Evolutionary conservation across 2,113 vertebrate genomes (phyloP).

Genomic region (Channa argus): DNA sequence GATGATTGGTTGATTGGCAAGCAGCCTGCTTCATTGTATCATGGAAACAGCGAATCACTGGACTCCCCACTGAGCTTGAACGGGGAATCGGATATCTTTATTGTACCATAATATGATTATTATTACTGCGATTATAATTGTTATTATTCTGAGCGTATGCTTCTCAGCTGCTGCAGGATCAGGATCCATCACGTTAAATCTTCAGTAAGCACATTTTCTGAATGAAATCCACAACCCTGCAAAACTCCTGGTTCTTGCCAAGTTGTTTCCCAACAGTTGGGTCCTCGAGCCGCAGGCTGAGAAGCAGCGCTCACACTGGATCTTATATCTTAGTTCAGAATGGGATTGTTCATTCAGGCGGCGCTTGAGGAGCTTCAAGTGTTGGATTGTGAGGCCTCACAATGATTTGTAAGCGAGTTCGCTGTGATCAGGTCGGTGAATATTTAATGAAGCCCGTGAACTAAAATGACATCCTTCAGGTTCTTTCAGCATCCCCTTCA

Average conservation of each 20-base stretch:
- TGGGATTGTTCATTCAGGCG: slow-evolving; percentile 52
- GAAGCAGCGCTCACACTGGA: slow-evolving; percentile 49
- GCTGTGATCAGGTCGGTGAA: no score
- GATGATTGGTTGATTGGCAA: slow-evolving; percentile 14
- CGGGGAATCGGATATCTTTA: slow-evolving; percentile 52
- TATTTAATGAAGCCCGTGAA: no score
- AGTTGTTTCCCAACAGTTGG: not conserved
- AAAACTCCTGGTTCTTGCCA: not conserved
- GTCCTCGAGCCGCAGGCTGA: slow-evolving; percentile 19
- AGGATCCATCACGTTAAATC: slow-evolving; percentile 11
- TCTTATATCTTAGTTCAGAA: slow-evolving; percentile 63
- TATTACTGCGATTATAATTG: slow-evolving; percentile 47
- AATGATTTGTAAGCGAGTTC: no score
- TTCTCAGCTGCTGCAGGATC: slow-evolving; percentile 44
- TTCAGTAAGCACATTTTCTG: slow-evolving; percentile 37
- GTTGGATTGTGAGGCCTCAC: not conserved
- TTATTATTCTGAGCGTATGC: slow-evolving; percentile 44
- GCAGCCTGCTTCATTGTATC: slow-evolving; percentile 54
- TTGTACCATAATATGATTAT: slow-evolving; percentile 69
- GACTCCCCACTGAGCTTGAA: slow-evolving; percentile 29
- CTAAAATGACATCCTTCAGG: no score
- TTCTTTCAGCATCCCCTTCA: no score
- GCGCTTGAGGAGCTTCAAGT: not conserved
- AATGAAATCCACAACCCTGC: not conserved
- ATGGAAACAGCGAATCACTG: slow-evolving; percentile 57